Evolutionary conservation across 2,797 vertebrate genomes (phyloP), one percentile per base, ranked within the genome.

Genomic region (Eurystomus glaucurus): DNA sequence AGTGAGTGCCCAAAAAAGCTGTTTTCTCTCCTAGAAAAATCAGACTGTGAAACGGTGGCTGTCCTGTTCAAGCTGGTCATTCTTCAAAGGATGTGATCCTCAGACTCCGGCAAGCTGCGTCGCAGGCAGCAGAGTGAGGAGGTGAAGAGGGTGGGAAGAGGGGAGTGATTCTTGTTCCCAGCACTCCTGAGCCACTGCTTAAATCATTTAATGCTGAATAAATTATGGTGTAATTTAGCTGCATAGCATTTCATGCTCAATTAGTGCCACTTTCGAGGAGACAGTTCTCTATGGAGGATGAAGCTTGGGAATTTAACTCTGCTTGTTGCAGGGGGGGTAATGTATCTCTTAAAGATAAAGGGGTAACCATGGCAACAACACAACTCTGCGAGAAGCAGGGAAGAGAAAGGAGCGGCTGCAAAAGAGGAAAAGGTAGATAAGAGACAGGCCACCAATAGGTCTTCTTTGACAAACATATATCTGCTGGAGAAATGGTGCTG

Each of bases 211-310:
- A 94, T 9, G 17, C 85, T 4, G 48, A 96, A 97, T 97, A 98
- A 96, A 97, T 98, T 90, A 96, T 45, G 69, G 93, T 91, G 87
- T 93, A 91, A 96, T 97, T 97, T 97, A 95, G 92, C 90, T 74
- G 85, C 93, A 71, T 90, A 87, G 74, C 84, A 92, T 96, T 98
- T 97, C 95, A 96, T 85, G 95, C 96, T 97, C 97, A 97, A 96
- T 98, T 98, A 97, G 89, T 94, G 90, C 92, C 92, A 94, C 92
- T 96, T 94, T 93, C 94, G 54, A 82, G 62, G 80, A 97, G 92
- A 64, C 77, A 81, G 91, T 31, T 88, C 85, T 96, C 87, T 54
- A 29, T 9, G 58, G 87, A 87, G 86, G 76, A 65, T 46, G 61
- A 84, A 85, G 46, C 82, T 85, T 18, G 1, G 94, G 88, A 94